A percentile compares a stretch with the other conserved stretches of the same genome.
These are phyloP conservation scores for Diadegma fenestrale DNA, from an alignment of 2,888 invertebrate species.

Conservation along the genomic window DNA sequence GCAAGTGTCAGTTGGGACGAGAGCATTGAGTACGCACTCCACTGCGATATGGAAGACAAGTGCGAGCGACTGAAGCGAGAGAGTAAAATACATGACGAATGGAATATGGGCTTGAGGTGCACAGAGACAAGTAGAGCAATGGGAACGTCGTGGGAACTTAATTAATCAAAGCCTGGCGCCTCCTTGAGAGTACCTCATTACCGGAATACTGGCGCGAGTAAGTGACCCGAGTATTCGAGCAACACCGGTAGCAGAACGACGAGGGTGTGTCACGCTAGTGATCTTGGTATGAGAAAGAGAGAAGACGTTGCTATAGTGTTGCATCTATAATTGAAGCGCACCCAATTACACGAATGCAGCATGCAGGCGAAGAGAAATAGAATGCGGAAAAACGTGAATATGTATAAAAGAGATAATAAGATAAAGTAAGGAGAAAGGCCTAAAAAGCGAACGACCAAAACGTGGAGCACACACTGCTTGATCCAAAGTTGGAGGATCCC, in stretches of 20 bases:
- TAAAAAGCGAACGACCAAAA: slow-evolving; percentile 18
- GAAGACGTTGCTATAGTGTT: slow-evolving; percentile 34
- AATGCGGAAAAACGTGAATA: background rate
- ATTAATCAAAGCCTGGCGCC: slow-evolving; percentile 68
- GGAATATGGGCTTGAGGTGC: slow-evolving; percentile 53
- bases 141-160: slow-evolving; percentile 59
- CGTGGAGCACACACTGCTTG: slow-evolving; percentile 11
- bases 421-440: slow-evolving; percentile 1
- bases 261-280: slow-evolving; percentile 42
- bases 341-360: slow-evolving; percentile 62
- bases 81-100: slow-evolving; percentile 57
- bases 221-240: slow-evolving; percentile 23
- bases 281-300: slow-evolving; percentile 32
- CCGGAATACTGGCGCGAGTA: slow-evolving; percentile 46
- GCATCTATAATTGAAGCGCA: slow-evolving; percentile 60
- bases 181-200: slow-evolving; percentile 67
- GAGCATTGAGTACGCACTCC: slow-evolving; percentile 58
- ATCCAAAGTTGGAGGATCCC: slow-evolving; percentile 8
- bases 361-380: slow-evolving; percentile 34
- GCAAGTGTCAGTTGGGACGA: slow-evolving; percentile 45
- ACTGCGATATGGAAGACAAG: slow-evolving; percentile 33
- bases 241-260: slow-evolving; percentile 29
- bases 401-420: slow-evolving; percentile 7
- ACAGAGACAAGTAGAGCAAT: slow-evolving; percentile 58
- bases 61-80: background rate